Evolutionary conservation across 2,113 vertebrate species (phyloP).

Genomic region (Crocuta crocuta): DNA sequence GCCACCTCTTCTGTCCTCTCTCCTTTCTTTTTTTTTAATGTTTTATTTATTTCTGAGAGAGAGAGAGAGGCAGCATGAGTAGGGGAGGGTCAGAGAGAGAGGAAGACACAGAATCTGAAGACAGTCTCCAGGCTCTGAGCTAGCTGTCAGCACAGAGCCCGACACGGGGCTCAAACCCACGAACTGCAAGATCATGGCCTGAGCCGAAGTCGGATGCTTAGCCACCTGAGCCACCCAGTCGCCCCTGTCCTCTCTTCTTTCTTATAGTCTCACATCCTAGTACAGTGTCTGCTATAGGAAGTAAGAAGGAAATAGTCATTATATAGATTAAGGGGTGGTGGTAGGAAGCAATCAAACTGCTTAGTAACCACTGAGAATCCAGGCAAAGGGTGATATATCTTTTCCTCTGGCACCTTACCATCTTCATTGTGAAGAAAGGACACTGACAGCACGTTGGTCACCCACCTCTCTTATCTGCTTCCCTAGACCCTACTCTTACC

Average conservation of each 20-base stretch:
- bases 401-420: background rate
- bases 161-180: too few relatives aligned
- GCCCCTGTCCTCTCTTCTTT: background rate
- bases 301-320: background rate
- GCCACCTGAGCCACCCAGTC: too few relatives aligned
- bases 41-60: too few relatives aligned
- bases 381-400: background rate
- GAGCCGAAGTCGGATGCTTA: too few relatives aligned
- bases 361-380: too few relatives aligned
- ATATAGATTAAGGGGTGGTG: background rate
- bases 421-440: background rate
- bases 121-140: too few relatives aligned
- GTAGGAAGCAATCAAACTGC: background rate
- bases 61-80: too few relatives aligned
- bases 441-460: rapidly evolving
- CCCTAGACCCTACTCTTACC: background rate
- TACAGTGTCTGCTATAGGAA: background rate
- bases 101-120: too few relatives aligned
- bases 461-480: background rate
- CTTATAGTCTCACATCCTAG: background rate
- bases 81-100: too few relatives aligned
- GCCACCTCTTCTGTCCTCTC: background rate
- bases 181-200: too few relatives aligned
- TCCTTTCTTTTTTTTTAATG: background rate
- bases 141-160: too few relatives aligned